phyloP scores from a whole-genome alignment of 2,113 vertebrate genomes.

The Beaufortia kweichowensis region DNA sequence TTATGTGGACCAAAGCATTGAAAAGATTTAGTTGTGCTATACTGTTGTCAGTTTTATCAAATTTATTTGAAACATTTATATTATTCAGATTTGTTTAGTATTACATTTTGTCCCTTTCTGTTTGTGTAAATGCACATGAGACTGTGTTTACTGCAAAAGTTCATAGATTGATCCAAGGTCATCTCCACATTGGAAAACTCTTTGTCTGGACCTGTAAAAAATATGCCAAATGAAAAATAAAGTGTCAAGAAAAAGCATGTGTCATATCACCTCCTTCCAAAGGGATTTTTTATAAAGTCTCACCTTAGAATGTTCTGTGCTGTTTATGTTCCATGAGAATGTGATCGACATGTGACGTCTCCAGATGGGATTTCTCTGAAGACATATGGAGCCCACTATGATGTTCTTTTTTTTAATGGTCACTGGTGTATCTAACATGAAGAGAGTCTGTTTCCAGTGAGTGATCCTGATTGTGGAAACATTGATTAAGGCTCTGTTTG shows the following conservation, averaged over 20 bases:
- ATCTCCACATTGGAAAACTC: slow-evolving; percentile 83
- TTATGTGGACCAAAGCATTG: too few relatives aligned
- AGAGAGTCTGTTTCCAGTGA: slow-evolving; percentile 85
- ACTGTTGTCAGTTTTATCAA: not conserved
- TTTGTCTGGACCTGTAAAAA: slow-evolving; percentile 72
- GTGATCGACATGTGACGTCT: slow-evolving; percentile 79
- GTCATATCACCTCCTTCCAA: not conserved
- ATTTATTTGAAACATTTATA: not conserved
- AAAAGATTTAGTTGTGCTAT: too few relatives aligned
- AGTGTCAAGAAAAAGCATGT: not conserved
- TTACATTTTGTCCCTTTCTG: not conserved
- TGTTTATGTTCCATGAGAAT: slow-evolving; percentile 73
- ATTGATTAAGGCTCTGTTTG: too few relatives aligned
- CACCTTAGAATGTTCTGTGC: slow-evolving; percentile 63
- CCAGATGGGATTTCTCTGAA: slow-evolving; percentile 78
- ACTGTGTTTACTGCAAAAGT: not conserved
- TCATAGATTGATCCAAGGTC: too few relatives aligned
- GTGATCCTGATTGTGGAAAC: slow-evolving; percentile 72
- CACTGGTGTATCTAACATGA: slow-evolving; percentile 79
- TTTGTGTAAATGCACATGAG: not conserved
- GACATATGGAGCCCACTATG: slow-evolving; percentile 65
- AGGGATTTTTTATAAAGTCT: slow-evolving; percentile 6
- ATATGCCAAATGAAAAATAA: slow-evolving; percentile 9
- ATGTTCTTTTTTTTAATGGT: slow-evolving; percentile 63
- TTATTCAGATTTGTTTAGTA: not conserved